Percentiles rank a stretch among this genome's conserved stretches.
These are phyloP conservation scores for Gallinago undulata DNA, from an alignment of 2,113 vertebrate genomes.

Conservation along the genomic window DNA sequence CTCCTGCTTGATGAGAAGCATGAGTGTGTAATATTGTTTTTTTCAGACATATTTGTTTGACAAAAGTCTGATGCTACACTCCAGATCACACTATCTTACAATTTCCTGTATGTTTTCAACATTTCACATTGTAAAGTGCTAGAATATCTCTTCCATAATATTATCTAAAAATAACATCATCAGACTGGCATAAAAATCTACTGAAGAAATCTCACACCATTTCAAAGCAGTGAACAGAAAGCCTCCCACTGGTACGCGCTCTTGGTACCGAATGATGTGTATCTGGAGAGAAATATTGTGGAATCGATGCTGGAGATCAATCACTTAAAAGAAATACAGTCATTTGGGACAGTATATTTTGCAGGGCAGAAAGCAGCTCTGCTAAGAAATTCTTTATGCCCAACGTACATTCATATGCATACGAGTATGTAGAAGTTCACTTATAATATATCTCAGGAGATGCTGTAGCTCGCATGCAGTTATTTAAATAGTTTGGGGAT, in stretches of 20 bases:
- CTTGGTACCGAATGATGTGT: background rate
- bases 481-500: conserved; percentile 57
- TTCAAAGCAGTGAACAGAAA: background rate
- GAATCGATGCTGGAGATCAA: conserved; percentile 31
- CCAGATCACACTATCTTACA: background rate
- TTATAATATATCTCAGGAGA: conserved; percentile 25
- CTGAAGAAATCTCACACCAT: background rate
- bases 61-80: background rate
- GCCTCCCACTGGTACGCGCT: background rate
- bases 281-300: background rate
- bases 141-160: background rate
- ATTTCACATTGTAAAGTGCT: background rate
- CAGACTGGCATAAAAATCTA: background rate
- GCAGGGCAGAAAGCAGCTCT: conserved; percentile 2
- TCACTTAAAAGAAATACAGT: conserved; percentile 32
- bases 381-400: background rate
- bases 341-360: conserved; percentile 7
- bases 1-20: background rate
- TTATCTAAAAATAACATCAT: background rate
- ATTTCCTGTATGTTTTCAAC: background rate
- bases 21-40: background rate
- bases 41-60: background rate
- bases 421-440: background rate
- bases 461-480: background rate
- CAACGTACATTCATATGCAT: background rate